phyloP scores from a whole-genome alignment of 1,140 invertebrate genomes.

The Drosophila pectinifera region DNA sequence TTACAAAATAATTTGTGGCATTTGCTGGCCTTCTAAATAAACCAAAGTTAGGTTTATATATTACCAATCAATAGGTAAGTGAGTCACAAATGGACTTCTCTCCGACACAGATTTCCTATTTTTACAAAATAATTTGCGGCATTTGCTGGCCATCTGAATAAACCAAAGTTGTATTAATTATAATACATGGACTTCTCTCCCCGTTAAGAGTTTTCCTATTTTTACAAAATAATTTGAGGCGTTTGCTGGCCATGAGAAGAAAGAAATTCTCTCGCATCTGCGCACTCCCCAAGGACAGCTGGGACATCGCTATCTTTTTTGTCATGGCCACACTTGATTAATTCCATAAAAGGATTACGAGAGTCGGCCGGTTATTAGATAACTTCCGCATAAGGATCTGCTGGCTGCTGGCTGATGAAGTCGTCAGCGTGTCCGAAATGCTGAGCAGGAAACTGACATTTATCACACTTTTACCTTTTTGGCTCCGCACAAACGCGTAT shows the following conservation, averaged over 20 bases:
- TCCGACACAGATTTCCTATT: not conserved
- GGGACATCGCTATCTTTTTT: conserved; percentile 29
- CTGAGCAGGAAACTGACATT: conserved; percentile 84
- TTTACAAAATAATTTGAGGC: not conserved
- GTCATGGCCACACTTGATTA: conserved; percentile 80
- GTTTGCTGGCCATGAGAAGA: not conserved
- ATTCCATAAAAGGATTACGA: conserved; percentile 79
- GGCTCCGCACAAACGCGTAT: conserved; percentile 23
- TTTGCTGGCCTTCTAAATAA: too few relatives aligned
- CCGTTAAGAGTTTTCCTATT: not conserved
- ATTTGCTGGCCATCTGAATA: too few relatives aligned
- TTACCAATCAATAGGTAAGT: too few relatives aligned
- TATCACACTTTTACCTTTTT: conserved; percentile 71
- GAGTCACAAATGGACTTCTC: too few relatives aligned
- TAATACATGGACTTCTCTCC: not conserved
- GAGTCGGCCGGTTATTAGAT: conserved; percentile 71
- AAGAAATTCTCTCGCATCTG: conserved; percentile 50
- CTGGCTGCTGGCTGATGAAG: conserved; percentile 67
- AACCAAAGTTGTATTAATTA: too few relatives aligned
- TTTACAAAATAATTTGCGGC: too few relatives aligned
- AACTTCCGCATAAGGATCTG: conserved; percentile 70
- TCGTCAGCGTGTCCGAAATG: conserved; percentile 76
- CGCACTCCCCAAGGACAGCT: conserved; percentile 43
- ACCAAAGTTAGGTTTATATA: too few relatives aligned
- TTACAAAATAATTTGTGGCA: too few relatives aligned